phyloP scores from a whole-genome alignment of 2,797 vertebrate species.

The Rhadinocentrus ornatus region DNA sequence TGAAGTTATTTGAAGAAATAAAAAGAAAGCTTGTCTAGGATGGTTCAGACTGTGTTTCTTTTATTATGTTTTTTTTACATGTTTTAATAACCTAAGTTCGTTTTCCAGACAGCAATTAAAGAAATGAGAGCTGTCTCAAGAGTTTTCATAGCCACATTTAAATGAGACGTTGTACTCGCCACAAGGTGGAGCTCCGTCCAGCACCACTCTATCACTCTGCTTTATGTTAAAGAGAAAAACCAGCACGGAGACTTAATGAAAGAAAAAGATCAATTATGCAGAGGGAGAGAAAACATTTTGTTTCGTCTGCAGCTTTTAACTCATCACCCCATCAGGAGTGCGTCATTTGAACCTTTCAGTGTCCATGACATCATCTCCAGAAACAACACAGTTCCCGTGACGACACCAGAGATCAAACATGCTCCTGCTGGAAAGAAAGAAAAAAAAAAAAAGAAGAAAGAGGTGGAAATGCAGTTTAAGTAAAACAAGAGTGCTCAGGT shows the following conservation, averaged over 20 bases:
- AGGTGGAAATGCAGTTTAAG: constrained; percentile 52
- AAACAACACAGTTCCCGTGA: constrained; percentile 52
- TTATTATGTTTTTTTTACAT: too few relatives aligned
- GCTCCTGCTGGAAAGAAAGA: background rate
- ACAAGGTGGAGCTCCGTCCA: constrained; percentile 64
- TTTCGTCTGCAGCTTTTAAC: background rate
- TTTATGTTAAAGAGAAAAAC: constrained; percentile 16
- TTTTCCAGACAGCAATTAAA: background rate
- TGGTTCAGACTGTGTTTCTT: too few relatives aligned
- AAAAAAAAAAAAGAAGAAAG: rapidly evolving
- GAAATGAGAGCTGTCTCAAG: background rate
- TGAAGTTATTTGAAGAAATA: background rate
- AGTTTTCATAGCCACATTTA: too few relatives aligned
- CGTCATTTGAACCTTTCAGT: constrained; percentile 31
- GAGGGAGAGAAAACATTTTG: background rate
- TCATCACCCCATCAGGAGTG: constrained; percentile 19
- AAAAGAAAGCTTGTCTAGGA: background rate
- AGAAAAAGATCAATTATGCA: constrained; percentile 19
- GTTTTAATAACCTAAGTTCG: too few relatives aligned
- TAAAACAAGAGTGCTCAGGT: constrained; percentile 77
- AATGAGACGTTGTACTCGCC: constrained; percentile 31
- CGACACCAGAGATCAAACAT: constrained; percentile 55
- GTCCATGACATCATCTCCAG: constrained; percentile 57
- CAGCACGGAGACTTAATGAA: constrained; percentile 7
- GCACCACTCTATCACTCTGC: background rate